Conservation (phyloP, 2,888 invertebrate genomes). For the Diachrysia chrysitis region DNA sequence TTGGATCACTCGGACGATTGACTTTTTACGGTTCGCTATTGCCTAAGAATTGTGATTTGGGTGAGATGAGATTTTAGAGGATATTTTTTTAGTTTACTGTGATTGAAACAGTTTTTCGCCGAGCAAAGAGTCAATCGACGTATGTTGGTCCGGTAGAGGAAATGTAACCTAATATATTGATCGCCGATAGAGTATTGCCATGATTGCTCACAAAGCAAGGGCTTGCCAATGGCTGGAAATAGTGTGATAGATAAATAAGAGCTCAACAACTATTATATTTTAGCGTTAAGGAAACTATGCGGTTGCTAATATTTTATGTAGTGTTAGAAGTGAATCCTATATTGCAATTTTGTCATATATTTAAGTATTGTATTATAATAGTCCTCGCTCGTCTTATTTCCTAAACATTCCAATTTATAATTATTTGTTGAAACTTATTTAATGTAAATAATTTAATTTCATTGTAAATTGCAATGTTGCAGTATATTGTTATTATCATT, state of each 20-base stretch:
- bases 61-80: constrained; percentile 29
- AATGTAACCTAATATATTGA: constrained; percentile 54
- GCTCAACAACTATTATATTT: constrained; percentile 79
- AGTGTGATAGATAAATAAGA: constrained; percentile 82
- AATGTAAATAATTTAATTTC: constrained; percentile 59
- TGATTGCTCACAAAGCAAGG: constrained; percentile 75
- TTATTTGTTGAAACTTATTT: constrained; percentile 57
- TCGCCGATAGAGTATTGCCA: constrained; percentile 80
- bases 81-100: constrained; percentile 28
- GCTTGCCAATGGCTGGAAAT: constrained; percentile 80
- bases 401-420: constrained; percentile 78
- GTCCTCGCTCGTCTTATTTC: constrained; percentile 68
- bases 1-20: constrained; percentile 43
- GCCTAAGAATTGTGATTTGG: constrained; percentile 50
- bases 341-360: constrained; percentile 66
- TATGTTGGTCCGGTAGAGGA: constrained; percentile 44
- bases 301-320: constrained; percentile 78
- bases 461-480: constrained; percentile 56
- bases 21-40: constrained; percentile 35
- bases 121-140: constrained; percentile 49
- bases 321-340: constrained; percentile 73
- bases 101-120: constrained; percentile 29
- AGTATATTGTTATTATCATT: constrained; percentile 53
- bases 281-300: constrained; percentile 71
- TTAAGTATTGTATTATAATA: constrained; percentile 71